Base-by-base conservation (phyloP, 1,140 invertebrate species). In the Nephotettix cincticeps region DNA sequence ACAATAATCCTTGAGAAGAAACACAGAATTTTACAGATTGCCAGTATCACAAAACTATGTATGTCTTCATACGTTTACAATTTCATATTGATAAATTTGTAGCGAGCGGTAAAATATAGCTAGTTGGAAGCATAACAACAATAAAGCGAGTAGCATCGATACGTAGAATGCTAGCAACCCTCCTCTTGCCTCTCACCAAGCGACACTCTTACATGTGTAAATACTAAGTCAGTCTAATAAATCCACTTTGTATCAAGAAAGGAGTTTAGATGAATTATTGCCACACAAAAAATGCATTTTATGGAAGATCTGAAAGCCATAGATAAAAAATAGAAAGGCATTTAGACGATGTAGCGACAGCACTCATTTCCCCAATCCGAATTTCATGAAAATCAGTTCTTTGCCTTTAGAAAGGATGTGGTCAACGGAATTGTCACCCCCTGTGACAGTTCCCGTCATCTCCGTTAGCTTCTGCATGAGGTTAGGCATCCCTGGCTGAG, bases 361-460 rank as follows among this genome's bases (percentile, higher is more conserved):
- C 64, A 84, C 86, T 89, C 89, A 90, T 89, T 90, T 90, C 76
- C 91, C 92, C 73, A 94, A 84, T 64, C 93, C 93, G 79, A 95
- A 95, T 84, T 94, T 94, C 87, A 94, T 94, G 81, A 95, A 95
- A 78, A 94, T 93, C 40, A 93, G 86, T 83, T 94, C 93, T 83
- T 95, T 94, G 74, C 93, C 93, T 82, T 95, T 95, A 75, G 93
- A 93, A 40, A 94, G 84, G 70, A 94, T 92, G 67, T 81, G 79
- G 71, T 82, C 81, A 19, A 79, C 79, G 14, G 75, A 74, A 29
- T 76, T 77, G 77, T 93, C 91, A 65, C 91, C 91, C 58, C 91
- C 91, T 0, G 86, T 83, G 81, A 93, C 91, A 65, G 91, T 91
- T 61, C 91, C 91, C 0, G 86, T 83, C 82, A 93, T 92, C 78